Conservation (phyloP, 2,888 invertebrate species). For the Luperina nickerlii region DNA sequence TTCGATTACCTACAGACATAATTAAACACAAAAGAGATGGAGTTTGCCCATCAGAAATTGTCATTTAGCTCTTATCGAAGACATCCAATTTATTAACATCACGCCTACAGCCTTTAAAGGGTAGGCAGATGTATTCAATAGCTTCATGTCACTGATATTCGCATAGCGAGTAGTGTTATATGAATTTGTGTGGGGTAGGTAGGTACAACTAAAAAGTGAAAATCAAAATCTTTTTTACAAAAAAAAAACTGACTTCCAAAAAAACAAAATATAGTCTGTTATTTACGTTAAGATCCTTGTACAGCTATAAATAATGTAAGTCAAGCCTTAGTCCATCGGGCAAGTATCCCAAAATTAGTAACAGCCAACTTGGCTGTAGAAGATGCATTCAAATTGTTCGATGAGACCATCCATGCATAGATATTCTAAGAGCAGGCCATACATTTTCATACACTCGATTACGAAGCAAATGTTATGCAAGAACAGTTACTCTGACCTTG, state of each 20-base stretch:
- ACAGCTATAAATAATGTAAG: not conserved
- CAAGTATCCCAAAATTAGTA: not conserved
- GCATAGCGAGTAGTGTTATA: too few species aligned
- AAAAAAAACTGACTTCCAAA: too few species aligned
- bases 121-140: too few species aligned
- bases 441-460: constrained; percentile 10
- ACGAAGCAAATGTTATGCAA: constrained; percentile 33
- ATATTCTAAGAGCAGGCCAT: not conserved
- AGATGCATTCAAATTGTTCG: not conserved
- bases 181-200: too few species aligned
- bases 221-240: too few species aligned
- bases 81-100: not conserved
- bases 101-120: too few species aligned
- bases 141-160: too few species aligned
- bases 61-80: not conserved
- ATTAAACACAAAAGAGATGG: not conserved
- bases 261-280: too few species aligned
- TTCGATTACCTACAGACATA: too few species aligned
- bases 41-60: not conserved
- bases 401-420: not conserved
- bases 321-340: not conserved
- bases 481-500: constrained; percentile 31
- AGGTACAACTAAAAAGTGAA: too few species aligned
- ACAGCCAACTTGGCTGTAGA: too few species aligned
- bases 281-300: not conserved